phyloP scores from a whole-genome alignment of 2,888 invertebrate genomes.

The Agonopterix arenella region DNA sequence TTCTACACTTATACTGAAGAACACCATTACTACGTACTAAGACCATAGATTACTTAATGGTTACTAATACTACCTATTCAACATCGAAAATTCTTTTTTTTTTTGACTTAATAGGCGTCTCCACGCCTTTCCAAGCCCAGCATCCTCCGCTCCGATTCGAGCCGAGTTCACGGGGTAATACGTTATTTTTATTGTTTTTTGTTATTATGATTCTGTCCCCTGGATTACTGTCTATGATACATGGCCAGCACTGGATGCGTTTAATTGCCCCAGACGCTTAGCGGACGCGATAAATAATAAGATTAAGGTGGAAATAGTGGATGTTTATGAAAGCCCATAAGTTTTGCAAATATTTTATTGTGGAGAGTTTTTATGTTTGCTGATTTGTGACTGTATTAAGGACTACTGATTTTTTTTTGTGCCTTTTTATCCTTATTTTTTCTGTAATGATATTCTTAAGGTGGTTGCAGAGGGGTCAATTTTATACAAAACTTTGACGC shows the following conservation, averaged over 20 bases:
- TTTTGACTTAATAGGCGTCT: constrained; percentile 15
- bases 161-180: constrained; percentile 67
- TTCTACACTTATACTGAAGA: no score
- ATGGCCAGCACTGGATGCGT: constrained; percentile 67
- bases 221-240: constrained; percentile 68
- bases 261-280: constrained; percentile 68
- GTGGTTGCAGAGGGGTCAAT: no score
- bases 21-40: not conserved
- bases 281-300: constrained; percentile 64
- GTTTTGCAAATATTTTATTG: not conserved
- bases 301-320: constrained; percentile 63
- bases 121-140: constrained; percentile 23
- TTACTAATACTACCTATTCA: no score
- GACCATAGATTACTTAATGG: no score
- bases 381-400: no score
- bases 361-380: not conserved
- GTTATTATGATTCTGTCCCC: constrained; percentile 74
- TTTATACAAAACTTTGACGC: no score
- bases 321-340: constrained; percentile 26
- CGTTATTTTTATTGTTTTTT: constrained; percentile 77
- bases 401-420: no score
- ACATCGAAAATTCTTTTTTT: no score
- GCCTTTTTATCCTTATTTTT: no score
- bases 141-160: constrained; percentile 49
- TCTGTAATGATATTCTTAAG: no score